A percentile compares a stretch with the other conserved stretches of the same genome.
Evolutionary conservation across 2,888 invertebrate genomes (phyloP).

Genomic region (Thelaira solivaga): DNA sequence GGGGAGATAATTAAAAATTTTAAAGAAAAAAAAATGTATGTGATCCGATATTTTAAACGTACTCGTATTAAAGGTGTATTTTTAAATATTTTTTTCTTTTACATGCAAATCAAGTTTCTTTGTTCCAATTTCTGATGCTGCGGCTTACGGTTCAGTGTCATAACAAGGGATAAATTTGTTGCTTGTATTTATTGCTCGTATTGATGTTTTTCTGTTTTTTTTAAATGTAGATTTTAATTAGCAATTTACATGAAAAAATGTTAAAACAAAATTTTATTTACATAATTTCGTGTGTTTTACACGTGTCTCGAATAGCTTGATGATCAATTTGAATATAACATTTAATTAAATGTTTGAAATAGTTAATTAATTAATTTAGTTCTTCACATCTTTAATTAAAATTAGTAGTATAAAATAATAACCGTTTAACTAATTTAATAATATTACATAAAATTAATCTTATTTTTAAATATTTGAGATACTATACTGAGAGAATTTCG

Average conservation of each 20-base stretch:
- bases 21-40: background rate
- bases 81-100: background rate
- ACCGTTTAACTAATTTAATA: too few species aligned
- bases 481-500: too few species aligned
- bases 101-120: constrained; percentile 4
- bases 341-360: too few species aligned
- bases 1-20: background rate
- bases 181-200: background rate
- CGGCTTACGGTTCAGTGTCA: background rate
- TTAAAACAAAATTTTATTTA: background rate
- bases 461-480: too few species aligned
- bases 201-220: too few species aligned
- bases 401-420: too few species aligned
- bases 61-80: background rate
- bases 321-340: too few species aligned
- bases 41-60: background rate
- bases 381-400: too few species aligned
- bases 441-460: too few species aligned
- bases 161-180: background rate
- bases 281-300: background rate
- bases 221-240: constrained; percentile 6
- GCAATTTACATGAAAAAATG: background rate
- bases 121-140: background rate
- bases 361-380: too few species aligned
- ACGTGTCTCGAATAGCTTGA: background rate